These are phyloP conservation scores for Temnothorax longispinosus DNA, from an alignment of 1,140 invertebrate species.

Conservation along the genomic window DNA sequence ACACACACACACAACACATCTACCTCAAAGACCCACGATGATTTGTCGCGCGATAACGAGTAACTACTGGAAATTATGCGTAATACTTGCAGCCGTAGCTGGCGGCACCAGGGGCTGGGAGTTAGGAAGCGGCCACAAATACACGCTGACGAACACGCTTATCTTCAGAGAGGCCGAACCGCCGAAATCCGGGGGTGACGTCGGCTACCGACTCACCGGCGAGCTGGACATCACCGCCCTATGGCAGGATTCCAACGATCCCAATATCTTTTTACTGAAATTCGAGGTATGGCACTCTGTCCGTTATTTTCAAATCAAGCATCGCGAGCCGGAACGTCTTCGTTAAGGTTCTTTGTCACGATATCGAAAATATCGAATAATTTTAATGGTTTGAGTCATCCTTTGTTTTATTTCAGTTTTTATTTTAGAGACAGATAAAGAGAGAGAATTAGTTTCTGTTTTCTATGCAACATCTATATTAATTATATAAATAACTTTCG, in stretches of 20 bases:
- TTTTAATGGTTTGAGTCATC: neutral
- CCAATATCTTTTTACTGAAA: conserved; percentile 82
- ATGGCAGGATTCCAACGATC: conserved; percentile 86
- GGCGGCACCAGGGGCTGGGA: conserved; percentile 79
- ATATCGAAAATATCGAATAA: neutral
- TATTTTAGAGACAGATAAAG: neutral
- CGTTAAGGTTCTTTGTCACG: neutral
- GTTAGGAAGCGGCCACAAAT: conserved; percentile 79
- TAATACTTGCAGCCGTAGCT: conserved; percentile 80
- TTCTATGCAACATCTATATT: neutral
- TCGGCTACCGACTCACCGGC: conserved; percentile 87
- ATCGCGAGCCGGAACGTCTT: neutral
- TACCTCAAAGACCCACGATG: neutral
- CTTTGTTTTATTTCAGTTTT: neutral
- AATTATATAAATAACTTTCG: neutral
- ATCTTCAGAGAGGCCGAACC: conserved; percentile 84
- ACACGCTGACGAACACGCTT: conserved; percentile 85
- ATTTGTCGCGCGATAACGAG: neutral
- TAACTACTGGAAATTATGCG: conserved; percentile 67
- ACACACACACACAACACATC: neutral
- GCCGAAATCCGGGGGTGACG: conserved; percentile 84
- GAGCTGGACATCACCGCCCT: conserved; percentile 85
- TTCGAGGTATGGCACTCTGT: conserved; percentile 79
- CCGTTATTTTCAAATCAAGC: neutral
- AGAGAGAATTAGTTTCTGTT: neutral